Conservation (phyloP, 1,140 invertebrate species). For the Drosophila subpulchrella region DNA sequence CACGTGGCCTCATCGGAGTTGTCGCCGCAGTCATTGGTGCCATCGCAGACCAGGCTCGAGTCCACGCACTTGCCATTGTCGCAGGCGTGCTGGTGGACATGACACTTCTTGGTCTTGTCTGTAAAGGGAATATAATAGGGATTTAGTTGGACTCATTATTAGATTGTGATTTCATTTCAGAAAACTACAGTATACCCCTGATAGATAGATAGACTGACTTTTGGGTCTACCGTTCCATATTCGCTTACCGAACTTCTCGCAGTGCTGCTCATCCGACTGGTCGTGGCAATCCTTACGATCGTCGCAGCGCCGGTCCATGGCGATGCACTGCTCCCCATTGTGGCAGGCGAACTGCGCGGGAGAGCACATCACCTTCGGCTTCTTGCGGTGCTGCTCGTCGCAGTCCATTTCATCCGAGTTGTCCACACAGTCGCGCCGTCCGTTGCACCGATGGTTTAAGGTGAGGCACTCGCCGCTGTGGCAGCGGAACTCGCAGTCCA, state of each 20-base stretch:
- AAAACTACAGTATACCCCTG: too few species aligned
- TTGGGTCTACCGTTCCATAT: too few species aligned
- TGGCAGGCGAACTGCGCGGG: constrained; percentile 87
- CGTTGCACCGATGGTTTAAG: constrained; percentile 88
- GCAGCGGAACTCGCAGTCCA: constrained; percentile 86
- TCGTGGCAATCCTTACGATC: constrained; percentile 90
- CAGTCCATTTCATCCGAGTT: constrained; percentile 89
- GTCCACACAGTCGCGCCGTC: constrained; percentile 88
- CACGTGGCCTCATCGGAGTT: constrained; percentile 89
- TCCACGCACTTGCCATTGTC: constrained; percentile 92
- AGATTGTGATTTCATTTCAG: too few species aligned
- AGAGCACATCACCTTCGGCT: constrained; percentile 85
- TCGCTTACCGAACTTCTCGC: constrained; percentile 83
- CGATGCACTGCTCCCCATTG: constrained; percentile 85
- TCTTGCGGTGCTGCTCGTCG: constrained; percentile 65
- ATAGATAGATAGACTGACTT: too few species aligned
- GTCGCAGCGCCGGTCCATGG: constrained; percentile 88
- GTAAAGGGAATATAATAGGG: neutral
- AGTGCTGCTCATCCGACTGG: constrained; percentile 90
- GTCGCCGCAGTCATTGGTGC: constrained; percentile 87
- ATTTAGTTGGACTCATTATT: neutral
- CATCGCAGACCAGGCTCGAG: constrained; percentile 87
- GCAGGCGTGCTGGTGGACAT: constrained; percentile 91
- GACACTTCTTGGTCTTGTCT: constrained; percentile 84
- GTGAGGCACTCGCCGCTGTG: constrained; percentile 88